Conservation (phyloP, 2,113 vertebrate species). For the Chinchilla lanigera region DNA sequence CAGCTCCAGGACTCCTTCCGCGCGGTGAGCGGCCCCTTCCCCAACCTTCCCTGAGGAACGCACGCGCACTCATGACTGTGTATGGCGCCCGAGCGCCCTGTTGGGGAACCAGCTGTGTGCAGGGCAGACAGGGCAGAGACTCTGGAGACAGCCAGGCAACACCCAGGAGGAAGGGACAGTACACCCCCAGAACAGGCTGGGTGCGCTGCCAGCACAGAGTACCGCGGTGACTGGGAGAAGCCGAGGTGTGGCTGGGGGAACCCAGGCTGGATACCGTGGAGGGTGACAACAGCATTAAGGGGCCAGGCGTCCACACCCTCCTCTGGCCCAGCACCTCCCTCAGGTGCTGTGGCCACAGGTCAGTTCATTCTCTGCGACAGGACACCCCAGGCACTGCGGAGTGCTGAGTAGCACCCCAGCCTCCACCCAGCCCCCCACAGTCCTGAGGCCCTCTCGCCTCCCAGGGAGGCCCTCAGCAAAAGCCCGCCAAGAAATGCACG, state of each 20-base stretch:
- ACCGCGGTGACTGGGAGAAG: accelerated
- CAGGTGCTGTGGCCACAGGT: not conserved
- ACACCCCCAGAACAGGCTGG: not conserved
- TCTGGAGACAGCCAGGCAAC: not conserved
- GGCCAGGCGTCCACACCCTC: not conserved
- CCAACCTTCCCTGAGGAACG: accelerated
- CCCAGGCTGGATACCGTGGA: accelerated
- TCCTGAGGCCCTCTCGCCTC: too few relatives aligned
- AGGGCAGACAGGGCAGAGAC: not conserved
- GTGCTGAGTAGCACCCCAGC: not conserved
- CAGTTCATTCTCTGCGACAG: not conserved
- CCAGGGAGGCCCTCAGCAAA: not conserved
- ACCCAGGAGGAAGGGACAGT: not conserved
- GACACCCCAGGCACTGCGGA: not conserved
- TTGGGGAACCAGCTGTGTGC: not conserved
- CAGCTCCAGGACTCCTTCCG: conserved; percentile 90
- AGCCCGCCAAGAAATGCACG: accelerated
- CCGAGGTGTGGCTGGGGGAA: not conserved
- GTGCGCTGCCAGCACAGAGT: not conserved
- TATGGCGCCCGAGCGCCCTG: too few relatives aligned
- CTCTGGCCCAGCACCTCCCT: not conserved
- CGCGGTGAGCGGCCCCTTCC: conserved; percentile 84
- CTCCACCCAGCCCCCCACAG: not conserved
- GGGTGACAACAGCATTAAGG: not conserved
- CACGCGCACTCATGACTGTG: not conserved